Evolutionary conservation across 2,888 invertebrate genomes (phyloP), one percentile per base, ranked within the genome.

Genomic region (Noctua pronuba): DNA sequence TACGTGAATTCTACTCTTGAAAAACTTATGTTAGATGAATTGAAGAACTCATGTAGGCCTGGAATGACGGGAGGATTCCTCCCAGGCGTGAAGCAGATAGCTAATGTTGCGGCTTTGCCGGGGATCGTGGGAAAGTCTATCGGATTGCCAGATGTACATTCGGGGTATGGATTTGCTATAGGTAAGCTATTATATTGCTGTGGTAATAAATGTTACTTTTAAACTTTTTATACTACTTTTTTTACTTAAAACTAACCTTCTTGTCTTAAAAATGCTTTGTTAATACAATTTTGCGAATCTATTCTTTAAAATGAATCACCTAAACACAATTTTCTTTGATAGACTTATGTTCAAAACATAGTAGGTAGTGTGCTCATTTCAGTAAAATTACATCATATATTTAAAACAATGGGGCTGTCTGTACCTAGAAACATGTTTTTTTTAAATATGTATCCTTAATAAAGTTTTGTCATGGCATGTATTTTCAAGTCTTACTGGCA

Each of bases 81-180:
- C 74, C 99, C 99, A 0, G 99, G 99, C 8, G 99, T 99, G 83
- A 99, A 99, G 95, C 99, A 99, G 96, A 99, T 99, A 84, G 99
- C 99, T 7, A 99, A 99, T 97, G 99, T 99, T 49, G 99, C 99
- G 52, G 99, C 99, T 0, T 96, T 99, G 79, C 99, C 99, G 21
- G 99, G 99, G 1, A 99, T 99, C 87, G 99, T 99, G 24, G 99
- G 99, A 68, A 97, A 97, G 88, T 99, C 99, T 1, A 98, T 99
- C 78, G 99, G 99, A 5, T 97, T 99, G 79, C 99, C 99, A 0
- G 99, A 99, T 96, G 98, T 99, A 31, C 99, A 99, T 95, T 99
- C 99, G 8, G 99, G 99, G 28, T 99, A 99, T 97, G 99, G 99
- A 73, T 99, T 99, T 97, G 99, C 99, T 24, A 99, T 99, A 93